These are phyloP conservation scores for Adelosebastes latens DNA, from an alignment of 2,797 vertebrate genomes.

Conservation along the genomic window DNA sequence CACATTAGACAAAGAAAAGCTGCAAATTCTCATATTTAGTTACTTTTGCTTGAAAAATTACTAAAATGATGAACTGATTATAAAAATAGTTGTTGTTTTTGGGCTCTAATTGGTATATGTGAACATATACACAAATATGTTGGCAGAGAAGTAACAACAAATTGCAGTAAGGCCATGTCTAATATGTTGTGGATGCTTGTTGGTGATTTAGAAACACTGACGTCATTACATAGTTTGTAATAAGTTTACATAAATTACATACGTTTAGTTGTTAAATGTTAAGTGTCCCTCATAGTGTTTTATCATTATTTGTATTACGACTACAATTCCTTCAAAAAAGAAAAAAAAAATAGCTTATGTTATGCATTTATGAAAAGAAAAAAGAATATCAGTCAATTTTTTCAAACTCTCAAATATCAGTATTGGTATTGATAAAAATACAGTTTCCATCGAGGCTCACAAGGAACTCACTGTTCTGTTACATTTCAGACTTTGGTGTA, in stretches of 20 bases:
- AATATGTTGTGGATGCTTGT: background rate
- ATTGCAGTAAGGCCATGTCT: background rate
- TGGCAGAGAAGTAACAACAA: background rate
- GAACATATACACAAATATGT: background rate
- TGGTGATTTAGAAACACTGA: background rate
- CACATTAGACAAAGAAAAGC: background rate
- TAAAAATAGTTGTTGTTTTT: background rate
- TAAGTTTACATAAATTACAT: too few relatives aligned
- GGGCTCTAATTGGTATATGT: background rate
- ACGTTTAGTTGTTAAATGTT: too few relatives aligned
- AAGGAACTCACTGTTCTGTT: background rate
- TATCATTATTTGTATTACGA: background rate
- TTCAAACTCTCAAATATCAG: background rate
- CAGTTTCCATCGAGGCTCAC: background rate
- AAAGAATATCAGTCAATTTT: background rate
- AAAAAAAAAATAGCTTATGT: background rate
- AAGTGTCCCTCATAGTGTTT: too few relatives aligned
- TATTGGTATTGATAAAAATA: background rate
- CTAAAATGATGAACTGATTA: background rate
- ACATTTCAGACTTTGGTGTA: constrained; percentile 3
- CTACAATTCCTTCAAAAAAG: background rate
- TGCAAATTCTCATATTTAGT: background rate
- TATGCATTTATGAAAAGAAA: background rate
- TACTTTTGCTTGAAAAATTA: background rate
- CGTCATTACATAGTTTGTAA: background rate